phyloP scores from a whole-genome alignment of 1,140 invertebrate genomes.

The Pseudomyrmex dendroicus region DNA sequence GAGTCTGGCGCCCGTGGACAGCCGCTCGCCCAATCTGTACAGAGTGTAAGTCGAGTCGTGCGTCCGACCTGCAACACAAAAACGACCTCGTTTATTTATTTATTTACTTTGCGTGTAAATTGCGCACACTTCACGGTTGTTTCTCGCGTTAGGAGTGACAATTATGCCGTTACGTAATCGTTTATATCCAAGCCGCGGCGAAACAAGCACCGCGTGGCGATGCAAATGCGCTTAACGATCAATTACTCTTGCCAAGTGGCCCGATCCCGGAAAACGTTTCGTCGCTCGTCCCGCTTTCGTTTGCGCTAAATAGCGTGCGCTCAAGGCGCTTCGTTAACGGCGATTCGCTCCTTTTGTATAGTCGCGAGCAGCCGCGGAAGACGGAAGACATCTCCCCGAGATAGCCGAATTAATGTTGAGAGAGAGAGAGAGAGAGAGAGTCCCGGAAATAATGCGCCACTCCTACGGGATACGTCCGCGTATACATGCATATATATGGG shows the following conservation, averaged over 20 bases:
- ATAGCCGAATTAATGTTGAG: slow-evolving; percentile 78
- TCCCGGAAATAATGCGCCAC: slow-evolving; percentile 68
- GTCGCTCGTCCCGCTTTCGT: slow-evolving; percentile 31
- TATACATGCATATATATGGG: background rate
- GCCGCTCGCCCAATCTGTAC: slow-evolving; percentile 91
- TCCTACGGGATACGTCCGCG: background rate
- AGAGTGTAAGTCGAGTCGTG: slow-evolving; percentile 92
- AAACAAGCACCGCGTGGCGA: slow-evolving; percentile 27
- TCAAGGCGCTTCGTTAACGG: slow-evolving; percentile 56
- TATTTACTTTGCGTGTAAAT: background rate
- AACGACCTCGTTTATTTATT: background rate
- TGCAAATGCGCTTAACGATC: slow-evolving; percentile 56
- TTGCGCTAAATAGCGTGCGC: slow-evolving; percentile 39
- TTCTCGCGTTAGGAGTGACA: slow-evolving; percentile 1
- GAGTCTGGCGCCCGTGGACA: slow-evolving; percentile 90
- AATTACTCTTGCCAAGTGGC: slow-evolving; percentile 33
- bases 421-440: slow-evolving; percentile 44
- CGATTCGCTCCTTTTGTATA: slow-evolving; percentile 40
- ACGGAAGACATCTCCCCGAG: slow-evolving; percentile 65
- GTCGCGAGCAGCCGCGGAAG: slow-evolving; percentile 35
- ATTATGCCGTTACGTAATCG: slow-evolving; percentile 35
- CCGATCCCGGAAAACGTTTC: slow-evolving; percentile 26
- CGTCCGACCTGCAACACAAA: slow-evolving; percentile 90
- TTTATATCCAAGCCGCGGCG: slow-evolving; percentile 22
- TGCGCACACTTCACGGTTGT: background rate